These are phyloP conservation scores for Neodiprion fabricii DNA, from an alignment of 1,140 invertebrate species.

Conservation along the genomic window DNA sequence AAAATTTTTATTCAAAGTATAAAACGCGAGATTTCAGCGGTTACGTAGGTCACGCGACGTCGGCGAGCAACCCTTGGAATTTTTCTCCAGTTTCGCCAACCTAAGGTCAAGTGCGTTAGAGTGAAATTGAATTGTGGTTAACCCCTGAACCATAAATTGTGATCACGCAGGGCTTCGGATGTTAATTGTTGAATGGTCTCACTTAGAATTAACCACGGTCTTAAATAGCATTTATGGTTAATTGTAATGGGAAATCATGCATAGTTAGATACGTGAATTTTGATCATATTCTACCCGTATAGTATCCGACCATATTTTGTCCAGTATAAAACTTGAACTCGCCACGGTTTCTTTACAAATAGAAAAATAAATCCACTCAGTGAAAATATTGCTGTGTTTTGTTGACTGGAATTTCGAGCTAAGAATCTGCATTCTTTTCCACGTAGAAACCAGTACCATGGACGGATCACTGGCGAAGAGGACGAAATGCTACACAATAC, in stretches of 20 bases:
- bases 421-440: no score
- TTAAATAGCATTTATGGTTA: no score
- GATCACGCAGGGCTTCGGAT: not conserved
- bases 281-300: no score
- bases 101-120: not conserved
- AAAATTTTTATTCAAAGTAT: not conserved
- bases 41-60: not conserved
- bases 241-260: not conserved
- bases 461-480: constrained; percentile 44
- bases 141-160: not conserved
- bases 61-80: not conserved
- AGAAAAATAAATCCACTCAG: no score
- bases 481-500: constrained; percentile 46
- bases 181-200: not conserved
- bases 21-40: not conserved
- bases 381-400: no score
- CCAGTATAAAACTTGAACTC: no score
- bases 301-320: no score
- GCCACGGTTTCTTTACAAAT: no score
- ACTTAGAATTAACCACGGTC: no score
- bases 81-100: not conserved
- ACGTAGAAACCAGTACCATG: constrained; percentile 45
- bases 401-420: no score
- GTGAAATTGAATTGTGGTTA: not conserved
- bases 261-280: no score